Percentiles rank a stretch among this genome's conserved stretches.
Evolutionary conservation across 2,797 vertebrate species (phyloP).

Genomic region (Myiotriccus ornatus): DNA sequence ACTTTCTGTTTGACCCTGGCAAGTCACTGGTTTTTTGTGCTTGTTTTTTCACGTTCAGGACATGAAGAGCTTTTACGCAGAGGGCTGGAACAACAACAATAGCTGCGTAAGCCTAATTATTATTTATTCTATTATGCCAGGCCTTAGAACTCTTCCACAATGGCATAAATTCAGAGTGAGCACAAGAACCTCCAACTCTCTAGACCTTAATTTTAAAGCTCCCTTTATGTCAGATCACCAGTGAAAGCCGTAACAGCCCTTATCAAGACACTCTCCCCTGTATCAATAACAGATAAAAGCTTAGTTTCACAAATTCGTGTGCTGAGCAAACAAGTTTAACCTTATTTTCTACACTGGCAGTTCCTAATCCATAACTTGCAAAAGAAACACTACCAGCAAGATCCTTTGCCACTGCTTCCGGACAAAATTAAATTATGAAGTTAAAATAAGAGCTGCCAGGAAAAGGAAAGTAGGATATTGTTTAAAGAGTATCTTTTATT

Average conservation of each 20-base stretch:
- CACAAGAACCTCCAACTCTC: neutral
- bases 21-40: neutral
- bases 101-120: slow-evolving; percentile 26
- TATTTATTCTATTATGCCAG: slow-evolving; percentile 1
- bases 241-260: neutral
- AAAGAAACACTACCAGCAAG: neutral
- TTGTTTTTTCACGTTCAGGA: neutral
- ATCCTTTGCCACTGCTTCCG: neutral
- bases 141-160: neutral
- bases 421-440: neutral
- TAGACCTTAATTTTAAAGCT: neutral
- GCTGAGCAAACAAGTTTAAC: neutral
- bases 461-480: neutral
- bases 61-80: neutral
- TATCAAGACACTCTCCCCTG: neutral
- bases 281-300: neutral
- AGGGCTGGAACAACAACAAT: slow-evolving; percentile 13
- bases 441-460: neutral
- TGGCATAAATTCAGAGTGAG: neutral
- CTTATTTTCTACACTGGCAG: neutral
- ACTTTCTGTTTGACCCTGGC: neutral
- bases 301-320: neutral
- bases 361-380: neutral
- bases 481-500: neutral
- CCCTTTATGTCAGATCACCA: neutral